These are phyloP conservation scores for Psylliodes chrysocephalus DNA, from an alignment of 2,888 invertebrate genomes.

Conservation along the genomic window DNA sequence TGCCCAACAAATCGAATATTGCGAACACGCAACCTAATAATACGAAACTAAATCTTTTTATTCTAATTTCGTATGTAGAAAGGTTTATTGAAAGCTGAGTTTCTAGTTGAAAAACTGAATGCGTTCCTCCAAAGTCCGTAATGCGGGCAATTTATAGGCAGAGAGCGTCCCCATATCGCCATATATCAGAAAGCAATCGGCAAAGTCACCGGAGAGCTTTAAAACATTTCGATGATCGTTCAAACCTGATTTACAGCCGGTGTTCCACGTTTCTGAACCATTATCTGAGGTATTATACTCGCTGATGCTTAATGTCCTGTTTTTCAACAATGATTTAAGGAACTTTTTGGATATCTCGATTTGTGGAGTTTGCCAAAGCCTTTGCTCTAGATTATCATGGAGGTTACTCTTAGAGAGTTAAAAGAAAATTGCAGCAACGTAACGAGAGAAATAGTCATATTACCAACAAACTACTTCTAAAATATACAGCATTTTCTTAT, in stretches of 20 bases:
- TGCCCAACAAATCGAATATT: no score
- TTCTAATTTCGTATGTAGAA: conserved; percentile 1
- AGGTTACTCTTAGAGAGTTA: background rate
- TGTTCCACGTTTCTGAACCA: conserved; percentile 53
- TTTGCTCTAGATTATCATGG: background rate
- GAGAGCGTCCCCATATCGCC: conserved; percentile 61
- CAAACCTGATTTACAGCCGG: conserved; percentile 61
- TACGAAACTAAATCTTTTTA: no score
- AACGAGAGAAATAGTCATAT: no score
- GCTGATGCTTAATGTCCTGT: conserved; percentile 38
- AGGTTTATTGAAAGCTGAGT: background rate
- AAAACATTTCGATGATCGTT: conserved; percentile 63
- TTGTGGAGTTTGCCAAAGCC: background rate
- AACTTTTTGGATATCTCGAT: conserved; percentile 12
- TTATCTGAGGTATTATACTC: conserved; percentile 54
- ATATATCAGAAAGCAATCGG: conserved; percentile 65
- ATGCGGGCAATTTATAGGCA: conserved; percentile 64
- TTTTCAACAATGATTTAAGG: conserved; percentile 37
- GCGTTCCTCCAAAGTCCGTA: conserved; percentile 54
- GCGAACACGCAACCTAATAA: no score
- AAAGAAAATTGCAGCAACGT: no score
- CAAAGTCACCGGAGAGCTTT: conserved; percentile 63
- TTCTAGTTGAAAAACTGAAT: conserved; percentile 44
- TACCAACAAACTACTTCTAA: no score
- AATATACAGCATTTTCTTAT: no score